Evolutionary conservation across 2,888 invertebrate species (phyloP).

Genomic region (Hesperia comma): DNA sequence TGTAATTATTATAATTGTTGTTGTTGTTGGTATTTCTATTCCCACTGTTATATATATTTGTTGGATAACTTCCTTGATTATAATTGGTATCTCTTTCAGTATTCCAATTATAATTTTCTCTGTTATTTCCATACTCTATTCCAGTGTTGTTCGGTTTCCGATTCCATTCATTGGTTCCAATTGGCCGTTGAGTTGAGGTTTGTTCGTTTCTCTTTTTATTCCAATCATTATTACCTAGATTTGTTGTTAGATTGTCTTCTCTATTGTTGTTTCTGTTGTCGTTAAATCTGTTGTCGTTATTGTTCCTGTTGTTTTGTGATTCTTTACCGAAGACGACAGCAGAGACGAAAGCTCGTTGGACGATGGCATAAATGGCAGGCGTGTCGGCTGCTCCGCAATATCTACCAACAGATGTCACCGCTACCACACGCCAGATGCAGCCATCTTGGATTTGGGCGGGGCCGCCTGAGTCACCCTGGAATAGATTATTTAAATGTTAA

Average conservation of each 20-base stretch:
- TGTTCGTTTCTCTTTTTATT: not conserved
- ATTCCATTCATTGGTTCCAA: constrained; percentile 4
- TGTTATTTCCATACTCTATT: not conserved
- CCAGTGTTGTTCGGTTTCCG: not conserved
- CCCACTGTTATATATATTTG: not conserved
- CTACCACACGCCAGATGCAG: constrained; percentile 71
- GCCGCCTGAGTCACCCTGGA: constrained; percentile 76
- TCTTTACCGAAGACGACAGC: constrained; percentile 45
- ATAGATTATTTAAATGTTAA: no score
- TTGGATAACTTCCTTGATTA: constrained; percentile 10
- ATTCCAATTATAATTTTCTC: constrained; percentile 19
- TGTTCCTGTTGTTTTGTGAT: constrained; percentile 3
- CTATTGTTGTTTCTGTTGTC: not conserved
- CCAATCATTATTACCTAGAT: constrained; percentile 3
- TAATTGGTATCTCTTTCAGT: constrained; percentile 6
- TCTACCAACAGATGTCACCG: constrained; percentile 70
- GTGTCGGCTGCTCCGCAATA: constrained; percentile 71
- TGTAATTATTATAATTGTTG: constrained; percentile 8
- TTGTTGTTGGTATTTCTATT: not conserved
- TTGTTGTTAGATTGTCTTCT: constrained; percentile 17
- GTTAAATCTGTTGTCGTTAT: not conserved
- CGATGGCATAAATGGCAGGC: constrained; percentile 67
- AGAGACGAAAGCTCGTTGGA: constrained; percentile 51
- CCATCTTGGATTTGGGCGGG: constrained; percentile 73
- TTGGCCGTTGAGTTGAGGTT: not conserved